Base-by-base conservation (phyloP, 2,113 vertebrate genomes). In the Oncorhynchus keta region DNA sequence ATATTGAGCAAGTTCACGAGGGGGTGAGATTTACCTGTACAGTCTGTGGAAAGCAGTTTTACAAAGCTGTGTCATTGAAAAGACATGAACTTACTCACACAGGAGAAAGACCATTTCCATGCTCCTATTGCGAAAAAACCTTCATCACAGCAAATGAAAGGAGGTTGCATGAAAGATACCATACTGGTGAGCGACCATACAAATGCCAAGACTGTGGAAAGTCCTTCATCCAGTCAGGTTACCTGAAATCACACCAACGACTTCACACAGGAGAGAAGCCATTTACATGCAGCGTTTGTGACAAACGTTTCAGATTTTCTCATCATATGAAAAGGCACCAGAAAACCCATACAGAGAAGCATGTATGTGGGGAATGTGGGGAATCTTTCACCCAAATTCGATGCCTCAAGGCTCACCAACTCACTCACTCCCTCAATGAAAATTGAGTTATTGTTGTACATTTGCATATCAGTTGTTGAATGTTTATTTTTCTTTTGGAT, bases 171-270 rank as follows among this genome's bases (percentile, higher is more conserved):
- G 91, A 82, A 81, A 7, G 91, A 9, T 92, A 92, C 49, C 91
- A 92, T 87, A 92, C 91, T 0, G 91, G 91, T 1, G 91, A 92
- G 81, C 79, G 91, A 0, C 91, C 91, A 0, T 92, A 92, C 83
- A 92, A 91, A 73, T 92, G 91, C 1, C 89, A 90, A 1, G 76
- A 82, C 77, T 92, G 91, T 26, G 83, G 87, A 11, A 92, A 92
- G 16, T 89, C 89, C 74, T 92, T 92, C 86, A 92, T 92, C 48
- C 91, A 92, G 87, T 92, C 91, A 0, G 91, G 91, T 2, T 92
- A 91, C 39, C 67, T 92, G 57, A 92, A 91, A 79, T 89, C 90
- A 1, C 91, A 92, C 89, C 89, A 88, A 90, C 91, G 91, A 76
- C 91, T 92, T 78, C 91, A 92, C 88, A 92, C 91, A 0, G 91